Conservation (phyloP, 2,888 invertebrate species). For the Nesidiocoris tenuis region DNA sequence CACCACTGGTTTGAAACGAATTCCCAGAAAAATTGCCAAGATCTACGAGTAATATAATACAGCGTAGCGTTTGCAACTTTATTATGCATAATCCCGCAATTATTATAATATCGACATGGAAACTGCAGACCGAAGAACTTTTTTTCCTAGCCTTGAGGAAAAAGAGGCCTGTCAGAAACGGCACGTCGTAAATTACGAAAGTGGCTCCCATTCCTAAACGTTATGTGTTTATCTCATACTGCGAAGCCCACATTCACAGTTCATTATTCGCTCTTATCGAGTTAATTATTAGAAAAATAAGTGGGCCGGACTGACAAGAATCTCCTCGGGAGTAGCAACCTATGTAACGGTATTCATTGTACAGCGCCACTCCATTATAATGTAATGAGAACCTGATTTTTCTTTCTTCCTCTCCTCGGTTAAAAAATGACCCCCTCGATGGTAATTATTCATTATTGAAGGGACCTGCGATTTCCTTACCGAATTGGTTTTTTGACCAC, state of each 20-base stretch:
- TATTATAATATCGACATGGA: not conserved
- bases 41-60: too few species aligned
- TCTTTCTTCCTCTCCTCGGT: not conserved
- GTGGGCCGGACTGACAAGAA: slow-evolving; percentile 10
- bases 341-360: not conserved
- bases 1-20: too few species aligned
- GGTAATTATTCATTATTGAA: not conserved
- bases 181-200: slow-evolving; percentile 17
- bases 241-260: slow-evolving; percentile 15
- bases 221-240: slow-evolving; percentile 3
- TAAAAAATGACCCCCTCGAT: not conserved
- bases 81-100: not conserved
- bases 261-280: slow-evolving; percentile 22
- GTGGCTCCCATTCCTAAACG: slow-evolving; percentile 12
- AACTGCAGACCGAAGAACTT: not conserved
- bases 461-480: not conserved
- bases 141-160: not conserved
- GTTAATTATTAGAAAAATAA: slow-evolving; percentile 17
- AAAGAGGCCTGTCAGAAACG: not conserved
- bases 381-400: not conserved
- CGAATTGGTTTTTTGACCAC: not conserved
- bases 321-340: not conserved
- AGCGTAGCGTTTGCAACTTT: too few species aligned
- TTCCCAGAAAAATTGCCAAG: too few species aligned
- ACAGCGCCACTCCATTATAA: not conserved